Conservation (phyloP, 2,113 vertebrate genomes). For the Sorex araneus region DNA sequence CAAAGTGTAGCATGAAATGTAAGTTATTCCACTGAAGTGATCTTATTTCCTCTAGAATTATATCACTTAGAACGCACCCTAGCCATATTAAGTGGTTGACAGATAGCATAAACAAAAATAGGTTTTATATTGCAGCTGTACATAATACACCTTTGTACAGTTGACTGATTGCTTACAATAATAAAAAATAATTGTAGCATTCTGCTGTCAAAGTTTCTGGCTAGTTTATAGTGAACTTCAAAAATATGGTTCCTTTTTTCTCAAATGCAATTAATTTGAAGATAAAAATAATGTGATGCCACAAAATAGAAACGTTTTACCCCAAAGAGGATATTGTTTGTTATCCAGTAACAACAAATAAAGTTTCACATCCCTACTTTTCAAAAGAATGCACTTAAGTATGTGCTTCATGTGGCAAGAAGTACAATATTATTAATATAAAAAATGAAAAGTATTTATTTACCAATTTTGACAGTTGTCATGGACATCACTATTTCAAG, state of each 20-base stretch:
- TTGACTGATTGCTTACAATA: slow-evolving; percentile 81
- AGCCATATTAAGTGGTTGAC: slow-evolving; percentile 63
- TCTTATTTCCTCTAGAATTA: slow-evolving; percentile 69
- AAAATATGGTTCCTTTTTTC: slow-evolving; percentile 73
- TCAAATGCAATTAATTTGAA: slow-evolving; percentile 61
- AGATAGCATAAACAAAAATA: slow-evolving; percentile 79
- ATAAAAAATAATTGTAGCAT: slow-evolving; percentile 79
- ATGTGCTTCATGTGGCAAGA: neutral
- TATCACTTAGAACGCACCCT: slow-evolving; percentile 76
- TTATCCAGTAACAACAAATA: slow-evolving; percentile 68
- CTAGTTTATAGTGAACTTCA: slow-evolving; percentile 77
- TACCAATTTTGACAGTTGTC: slow-evolving; percentile 85
- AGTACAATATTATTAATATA: slow-evolving; percentile 1
- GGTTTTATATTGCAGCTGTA: slow-evolving; percentile 47
- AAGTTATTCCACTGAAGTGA: slow-evolving; percentile 57
- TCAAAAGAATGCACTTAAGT: slow-evolving; percentile 70
- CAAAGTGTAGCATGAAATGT: slow-evolving; percentile 20
- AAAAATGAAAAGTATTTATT: slow-evolving; percentile 80
- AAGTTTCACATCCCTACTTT: slow-evolving; percentile 55
- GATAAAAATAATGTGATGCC: slow-evolving; percentile 58
- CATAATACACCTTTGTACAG: slow-evolving; percentile 70
- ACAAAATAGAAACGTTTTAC: slow-evolving; percentile 1
- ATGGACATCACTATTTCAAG: slow-evolving; percentile 82
- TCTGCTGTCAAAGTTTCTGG: slow-evolving; percentile 74
- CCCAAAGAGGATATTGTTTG: slow-evolving; percentile 58